phyloP scores from a whole-genome alignment of 1,140 invertebrate genomes.

The Acyrthosiphon pisum region DNA sequence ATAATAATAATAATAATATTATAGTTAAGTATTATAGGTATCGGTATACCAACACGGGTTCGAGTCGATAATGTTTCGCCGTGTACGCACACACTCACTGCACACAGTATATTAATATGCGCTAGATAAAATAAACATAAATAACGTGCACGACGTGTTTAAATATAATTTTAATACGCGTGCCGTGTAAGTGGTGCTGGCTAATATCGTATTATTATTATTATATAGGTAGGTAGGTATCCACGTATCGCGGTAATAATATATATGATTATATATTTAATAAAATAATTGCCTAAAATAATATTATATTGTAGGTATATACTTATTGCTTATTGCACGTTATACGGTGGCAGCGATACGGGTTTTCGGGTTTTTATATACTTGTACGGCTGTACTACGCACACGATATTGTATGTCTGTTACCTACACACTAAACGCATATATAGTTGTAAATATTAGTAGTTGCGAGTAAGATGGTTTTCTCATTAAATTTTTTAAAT shows the following conservation, averaged over 20 bases:
- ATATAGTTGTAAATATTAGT: too few relatives aligned
- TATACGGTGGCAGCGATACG: background rate
- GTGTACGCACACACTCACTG: too few relatives aligned
- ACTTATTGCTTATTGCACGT: background rate
- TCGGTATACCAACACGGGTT: background rate
- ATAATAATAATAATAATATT: too few relatives aligned
- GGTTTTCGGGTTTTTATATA: background rate
- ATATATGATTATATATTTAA: background rate
- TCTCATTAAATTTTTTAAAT: too few relatives aligned
- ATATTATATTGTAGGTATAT: background rate
- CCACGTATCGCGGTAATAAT: background rate
- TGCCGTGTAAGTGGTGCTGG: background rate
- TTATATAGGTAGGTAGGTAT: background rate
- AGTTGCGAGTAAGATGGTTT: too few relatives aligned
- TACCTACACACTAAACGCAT: too few relatives aligned
- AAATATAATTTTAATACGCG: background rate
- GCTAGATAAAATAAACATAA: constrained; percentile 6
- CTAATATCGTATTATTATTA: background rate
- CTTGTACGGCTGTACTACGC: too few relatives aligned
- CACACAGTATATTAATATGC: background rate
- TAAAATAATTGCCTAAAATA: background rate
- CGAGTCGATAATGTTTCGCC: background rate
- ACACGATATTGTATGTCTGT: background rate
- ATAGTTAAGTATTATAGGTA: background rate
- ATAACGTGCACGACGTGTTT: background rate